phyloP scores from a whole-genome alignment of 2,888 invertebrate species.

The Drosophila quasianomalipes region DNA sequence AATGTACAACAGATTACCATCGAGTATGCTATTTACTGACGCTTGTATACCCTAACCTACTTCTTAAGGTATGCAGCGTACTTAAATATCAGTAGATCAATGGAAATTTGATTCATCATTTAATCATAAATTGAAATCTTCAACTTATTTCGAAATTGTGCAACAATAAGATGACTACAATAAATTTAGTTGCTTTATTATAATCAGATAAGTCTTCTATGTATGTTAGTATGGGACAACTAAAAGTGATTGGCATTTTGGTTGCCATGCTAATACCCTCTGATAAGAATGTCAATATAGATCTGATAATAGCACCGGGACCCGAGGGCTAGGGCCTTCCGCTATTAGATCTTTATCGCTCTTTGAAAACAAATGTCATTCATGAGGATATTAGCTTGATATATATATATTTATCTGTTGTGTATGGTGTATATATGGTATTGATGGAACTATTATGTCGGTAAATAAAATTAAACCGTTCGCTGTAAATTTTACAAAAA shows the following conservation, averaged over 20 bases:
- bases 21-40: neutral
- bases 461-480: no score
- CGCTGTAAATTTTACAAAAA: no score
- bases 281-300: constrained; percentile 71
- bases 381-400: constrained; percentile 10
- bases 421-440: no score
- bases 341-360: constrained; percentile 66
- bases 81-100: no score
- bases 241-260: constrained; percentile 59
- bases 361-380: constrained; percentile 75
- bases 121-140: no score
- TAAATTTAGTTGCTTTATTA: no score
- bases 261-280: constrained; percentile 67
- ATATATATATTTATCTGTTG: no score
- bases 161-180: no score
- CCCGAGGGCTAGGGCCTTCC: constrained; percentile 60
- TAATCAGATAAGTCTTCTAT: neutral
- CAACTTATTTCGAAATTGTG: no score
- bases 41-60: constrained; percentile 7
- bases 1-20: no score
- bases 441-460: no score
- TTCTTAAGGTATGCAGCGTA: neutral
- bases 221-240: constrained; percentile 52
- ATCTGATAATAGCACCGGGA: constrained; percentile 62
- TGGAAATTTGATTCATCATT: no score